These are phyloP conservation scores for Actinemys pallida DNA, from an alignment of 2,113 vertebrate genomes.

Conservation along the genomic window DNA sequence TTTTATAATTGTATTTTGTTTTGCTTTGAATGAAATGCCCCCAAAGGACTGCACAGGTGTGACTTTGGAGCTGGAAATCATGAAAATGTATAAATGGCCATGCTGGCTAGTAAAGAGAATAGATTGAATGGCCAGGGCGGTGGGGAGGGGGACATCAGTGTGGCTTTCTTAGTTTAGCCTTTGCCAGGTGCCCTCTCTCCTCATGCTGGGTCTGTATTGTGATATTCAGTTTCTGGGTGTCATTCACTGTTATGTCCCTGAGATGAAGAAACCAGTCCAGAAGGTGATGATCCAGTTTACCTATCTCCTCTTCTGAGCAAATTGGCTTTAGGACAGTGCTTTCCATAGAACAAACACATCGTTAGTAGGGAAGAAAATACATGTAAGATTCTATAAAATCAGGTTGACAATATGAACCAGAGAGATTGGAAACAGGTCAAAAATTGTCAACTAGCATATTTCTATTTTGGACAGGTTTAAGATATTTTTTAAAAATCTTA, in stretches of 20 bases:
- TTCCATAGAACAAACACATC: neutral
- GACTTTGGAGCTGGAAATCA: neutral
- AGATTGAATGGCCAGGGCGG: neutral
- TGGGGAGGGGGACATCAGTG: neutral
- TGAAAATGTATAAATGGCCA: neutral
- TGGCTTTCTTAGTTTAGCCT: slow-evolving; percentile 39
- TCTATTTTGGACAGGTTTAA: neutral
- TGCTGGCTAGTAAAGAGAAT: neutral
- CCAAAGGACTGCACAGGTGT: neutral
- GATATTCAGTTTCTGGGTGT: slow-evolving; percentile 4
- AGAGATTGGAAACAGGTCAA: neutral
- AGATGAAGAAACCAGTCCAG: slow-evolving; percentile 80
- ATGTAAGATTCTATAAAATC: neutral
- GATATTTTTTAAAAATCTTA: neutral
- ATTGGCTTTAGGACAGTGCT: neutral
- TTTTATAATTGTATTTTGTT: neutral
- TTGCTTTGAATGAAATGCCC: neutral
- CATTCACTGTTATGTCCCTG: slow-evolving; percentile 42
- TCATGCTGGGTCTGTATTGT: slow-evolving; percentile 66
- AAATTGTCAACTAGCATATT: neutral
- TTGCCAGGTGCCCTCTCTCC: slow-evolving; percentile 47
- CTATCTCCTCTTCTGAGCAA: neutral
- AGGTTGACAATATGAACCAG: neutral
- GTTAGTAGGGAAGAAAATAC: neutral
- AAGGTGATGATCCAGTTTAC: slow-evolving; percentile 68